These are phyloP conservation scores for Stichopus horrens DNA, from an alignment of 53 echinoderm and acorn worm genomes.

Conservation along the genomic window DNA sequence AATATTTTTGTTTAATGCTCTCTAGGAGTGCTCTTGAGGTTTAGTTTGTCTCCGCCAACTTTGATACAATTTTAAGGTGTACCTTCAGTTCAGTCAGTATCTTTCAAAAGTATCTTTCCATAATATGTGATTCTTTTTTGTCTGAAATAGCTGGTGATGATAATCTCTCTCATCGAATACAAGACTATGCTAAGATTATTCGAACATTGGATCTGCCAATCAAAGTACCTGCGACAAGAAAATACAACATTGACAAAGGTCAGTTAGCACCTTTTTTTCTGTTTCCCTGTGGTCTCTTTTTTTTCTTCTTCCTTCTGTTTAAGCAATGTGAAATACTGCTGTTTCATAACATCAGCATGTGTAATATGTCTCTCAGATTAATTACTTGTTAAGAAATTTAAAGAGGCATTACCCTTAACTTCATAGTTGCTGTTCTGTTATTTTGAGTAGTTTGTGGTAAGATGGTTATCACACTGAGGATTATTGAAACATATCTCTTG, in stretches of 20 bases:
- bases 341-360: too few relatives aligned
- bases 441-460: too few relatives aligned
- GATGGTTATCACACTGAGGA: too few relatives aligned
- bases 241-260: constrained; percentile 80
- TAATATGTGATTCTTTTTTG: not conserved
- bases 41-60: not conserved
- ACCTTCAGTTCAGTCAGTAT: not conserved
- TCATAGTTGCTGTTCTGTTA: too few relatives aligned
- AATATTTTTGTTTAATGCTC: not conserved
- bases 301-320: too few relatives aligned
- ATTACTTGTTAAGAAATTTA: too few relatives aligned
- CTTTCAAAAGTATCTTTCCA: not conserved
- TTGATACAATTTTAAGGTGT: not conserved
- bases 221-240: constrained; percentile 79
- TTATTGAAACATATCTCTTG: too few relatives aligned
- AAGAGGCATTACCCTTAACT: too few relatives aligned
- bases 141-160: constrained; percentile 80
- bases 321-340: too few relatives aligned
- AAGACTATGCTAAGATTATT: constrained; percentile 84
- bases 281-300: too few relatives aligned
- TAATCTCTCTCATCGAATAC: constrained; percentile 70
- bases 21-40: not conserved
- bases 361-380: too few relatives aligned
- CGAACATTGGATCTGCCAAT: constrained; percentile 77
- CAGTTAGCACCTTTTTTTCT: constrained; percentile 7